Evolutionary conservation across 2,888 invertebrate genomes (phyloP).

Genomic region (Tipula unca): DNA sequence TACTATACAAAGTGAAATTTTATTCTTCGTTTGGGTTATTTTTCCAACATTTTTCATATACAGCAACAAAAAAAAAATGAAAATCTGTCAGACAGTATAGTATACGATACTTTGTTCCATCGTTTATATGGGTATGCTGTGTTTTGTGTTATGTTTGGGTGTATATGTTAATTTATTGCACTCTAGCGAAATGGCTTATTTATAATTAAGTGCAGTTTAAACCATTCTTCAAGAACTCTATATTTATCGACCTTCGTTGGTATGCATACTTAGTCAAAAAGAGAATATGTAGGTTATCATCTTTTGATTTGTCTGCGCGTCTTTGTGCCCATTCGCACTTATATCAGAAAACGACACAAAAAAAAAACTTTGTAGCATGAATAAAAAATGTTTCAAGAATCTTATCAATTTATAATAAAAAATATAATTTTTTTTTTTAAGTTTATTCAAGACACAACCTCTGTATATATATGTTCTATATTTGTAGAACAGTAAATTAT

Average conservation of each 20-base stretch:
- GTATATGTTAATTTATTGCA: not conserved
- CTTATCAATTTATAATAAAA: not conserved
- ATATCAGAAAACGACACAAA: not conserved
- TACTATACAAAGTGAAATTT: not conserved
- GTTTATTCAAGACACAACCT: not conserved
- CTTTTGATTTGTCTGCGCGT: not conserved
- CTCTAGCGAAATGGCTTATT: not conserved
- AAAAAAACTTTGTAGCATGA: not conserved
- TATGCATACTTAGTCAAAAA: not conserved
- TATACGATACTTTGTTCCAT: not conserved
- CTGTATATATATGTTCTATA: not conserved
- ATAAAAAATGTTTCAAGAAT: not conserved
- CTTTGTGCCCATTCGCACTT: not conserved
- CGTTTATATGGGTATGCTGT: not conserved
- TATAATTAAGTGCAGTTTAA: slow-evolving; percentile 14
- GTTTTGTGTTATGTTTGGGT: not conserved
- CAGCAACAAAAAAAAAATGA: not conserved
- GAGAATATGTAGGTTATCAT: not conserved
- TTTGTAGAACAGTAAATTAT: not conserved
- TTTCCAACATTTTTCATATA: slow-evolving; percentile 3
- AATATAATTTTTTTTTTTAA: not conserved
- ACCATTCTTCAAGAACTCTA: not conserved
- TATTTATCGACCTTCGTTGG: not conserved
- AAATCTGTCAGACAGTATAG: not conserved
- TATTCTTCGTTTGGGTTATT: not conserved